Percentiles rank a stretch among this genome's conserved stretches.
Evolutionary conservation across 2,888 invertebrate genomes (phyloP).

Genomic region (Epirrhoe tristata): DNA sequence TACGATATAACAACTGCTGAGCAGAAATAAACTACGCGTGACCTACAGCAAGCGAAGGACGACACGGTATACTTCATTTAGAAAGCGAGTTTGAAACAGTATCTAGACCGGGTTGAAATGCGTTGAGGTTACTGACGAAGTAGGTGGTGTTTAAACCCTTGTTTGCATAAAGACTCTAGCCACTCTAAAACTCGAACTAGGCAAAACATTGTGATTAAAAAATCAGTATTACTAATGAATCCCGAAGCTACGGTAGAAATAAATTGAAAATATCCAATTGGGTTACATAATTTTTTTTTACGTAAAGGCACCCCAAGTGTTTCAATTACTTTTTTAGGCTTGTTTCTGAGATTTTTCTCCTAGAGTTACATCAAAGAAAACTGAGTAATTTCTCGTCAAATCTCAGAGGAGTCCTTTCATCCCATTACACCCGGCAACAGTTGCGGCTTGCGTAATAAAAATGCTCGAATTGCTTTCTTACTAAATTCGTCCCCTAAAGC

Average conservation of each 20-base stretch:
- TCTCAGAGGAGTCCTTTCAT: slow-evolving; percentile 26
- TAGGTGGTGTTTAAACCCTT: slow-evolving; percentile 21
- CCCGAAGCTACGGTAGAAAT: too few species aligned
- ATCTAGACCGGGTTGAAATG: slow-evolving; percentile 33
- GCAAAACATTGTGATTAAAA: too few species aligned
- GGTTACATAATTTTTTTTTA: neutral
- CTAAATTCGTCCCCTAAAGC: slow-evolving; percentile 24
- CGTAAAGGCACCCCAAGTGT: slow-evolving; percentile 2
- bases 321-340: slow-evolving; percentile 3
- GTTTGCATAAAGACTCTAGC: neutral
- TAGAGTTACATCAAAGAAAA: slow-evolving; percentile 26
- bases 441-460: slow-evolving; percentile 29
- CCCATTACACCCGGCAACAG: slow-evolving; percentile 27
- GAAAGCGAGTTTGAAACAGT: slow-evolving; percentile 34
- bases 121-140: slow-evolving; percentile 26
- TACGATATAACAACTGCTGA: neutral
- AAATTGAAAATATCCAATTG: neutral
- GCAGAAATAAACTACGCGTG: slow-evolving; percentile 26
- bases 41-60: slow-evolving; percentile 32
- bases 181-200: too few species aligned
- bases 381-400: slow-evolving; percentile 16
- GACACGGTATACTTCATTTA: slow-evolving; percentile 36
- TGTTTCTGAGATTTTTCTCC: slow-evolving; percentile 9
- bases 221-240: too few species aligned
- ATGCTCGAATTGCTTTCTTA: slow-evolving; percentile 15